These are phyloP conservation scores for Spinibarbus caldwelli DNA, from an alignment of 2,797 vertebrate genomes.

Conservation along the genomic window DNA sequence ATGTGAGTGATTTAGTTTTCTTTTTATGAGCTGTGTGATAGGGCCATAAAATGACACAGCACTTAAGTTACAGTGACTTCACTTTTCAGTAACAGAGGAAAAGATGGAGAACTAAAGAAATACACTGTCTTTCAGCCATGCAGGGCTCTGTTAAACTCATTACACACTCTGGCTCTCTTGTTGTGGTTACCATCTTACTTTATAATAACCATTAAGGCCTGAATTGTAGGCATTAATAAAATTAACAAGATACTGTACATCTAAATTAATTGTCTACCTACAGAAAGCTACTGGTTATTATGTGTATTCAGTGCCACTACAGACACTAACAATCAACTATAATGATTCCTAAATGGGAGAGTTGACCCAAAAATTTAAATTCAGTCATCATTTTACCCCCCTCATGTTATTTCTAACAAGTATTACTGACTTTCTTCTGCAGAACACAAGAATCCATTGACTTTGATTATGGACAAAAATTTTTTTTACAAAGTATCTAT, in stretches of 20 bases:
- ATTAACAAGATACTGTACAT: constrained; percentile 58
- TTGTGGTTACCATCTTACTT: constrained; percentile 74
- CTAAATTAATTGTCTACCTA: constrained; percentile 43
- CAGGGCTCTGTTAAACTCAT: constrained; percentile 70
- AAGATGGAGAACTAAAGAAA: constrained; percentile 21
- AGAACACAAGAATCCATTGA: too few relatives aligned
- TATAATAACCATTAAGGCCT: constrained; percentile 76
- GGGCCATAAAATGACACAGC: constrained; percentile 22
- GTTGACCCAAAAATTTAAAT: background rate
- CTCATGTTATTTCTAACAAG: too few relatives aligned
- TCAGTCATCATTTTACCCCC: too few relatives aligned
- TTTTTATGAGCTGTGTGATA: constrained; percentile 25
- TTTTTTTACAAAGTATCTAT: background rate
- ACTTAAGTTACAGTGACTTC: constrained; percentile 25
- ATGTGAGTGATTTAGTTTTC: constrained; percentile 8
- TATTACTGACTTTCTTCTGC: too few relatives aligned
- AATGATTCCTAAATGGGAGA: background rate
- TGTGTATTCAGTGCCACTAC: constrained; percentile 14
- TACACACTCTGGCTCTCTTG: constrained; percentile 66
- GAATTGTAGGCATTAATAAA: constrained; percentile 61
- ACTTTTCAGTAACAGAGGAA: constrained; percentile 27
- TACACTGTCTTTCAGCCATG: constrained; percentile 3
- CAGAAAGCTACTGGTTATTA: background rate
- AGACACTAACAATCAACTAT: constrained; percentile 18
- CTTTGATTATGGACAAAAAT: too few relatives aligned